A percentile compares a stretch with the other conserved stretches of the same genome.
Conservation (phyloP, 2,113 vertebrate species). For the Varanus salvator region DNA sequence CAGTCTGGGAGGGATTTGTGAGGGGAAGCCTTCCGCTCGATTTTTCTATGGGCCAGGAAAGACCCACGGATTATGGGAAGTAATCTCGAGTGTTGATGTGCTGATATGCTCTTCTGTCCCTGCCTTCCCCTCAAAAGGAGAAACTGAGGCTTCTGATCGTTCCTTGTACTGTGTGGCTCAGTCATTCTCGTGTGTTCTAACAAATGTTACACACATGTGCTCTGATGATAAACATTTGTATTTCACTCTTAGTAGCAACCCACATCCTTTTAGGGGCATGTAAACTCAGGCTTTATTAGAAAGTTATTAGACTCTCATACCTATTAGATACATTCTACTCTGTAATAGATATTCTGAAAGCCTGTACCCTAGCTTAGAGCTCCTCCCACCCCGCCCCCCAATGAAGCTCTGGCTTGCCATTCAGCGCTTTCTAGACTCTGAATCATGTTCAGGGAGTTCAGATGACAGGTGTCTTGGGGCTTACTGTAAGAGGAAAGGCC, state of each 20-base stretch:
- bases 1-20: neutral
- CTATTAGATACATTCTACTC: accelerated
- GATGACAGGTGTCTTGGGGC: neutral
- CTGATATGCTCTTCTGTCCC: neutral
- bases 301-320: accelerated
- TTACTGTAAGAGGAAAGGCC: neutral
- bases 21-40: neutral
- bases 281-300: neutral
- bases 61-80: neutral
- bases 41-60: neutral
- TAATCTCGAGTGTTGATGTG: neutral
- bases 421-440: neutral
- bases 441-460: neutral
- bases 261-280: neutral
- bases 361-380: accelerated
- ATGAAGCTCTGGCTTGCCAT: neutral
- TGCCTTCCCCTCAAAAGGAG: neutral
- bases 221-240: neutral
- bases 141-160: neutral
- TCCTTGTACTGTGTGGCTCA: neutral
- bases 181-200: neutral
- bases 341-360: accelerated
- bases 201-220: neutral
- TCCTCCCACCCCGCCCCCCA: neutral
- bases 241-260: neutral